Percentiles rank a stretch among this genome's conserved stretches.
These are phyloP conservation scores for Lepidurus arcticus DNA, from an alignment of 1,140 invertebrate species.

Conservation along the genomic window DNA sequence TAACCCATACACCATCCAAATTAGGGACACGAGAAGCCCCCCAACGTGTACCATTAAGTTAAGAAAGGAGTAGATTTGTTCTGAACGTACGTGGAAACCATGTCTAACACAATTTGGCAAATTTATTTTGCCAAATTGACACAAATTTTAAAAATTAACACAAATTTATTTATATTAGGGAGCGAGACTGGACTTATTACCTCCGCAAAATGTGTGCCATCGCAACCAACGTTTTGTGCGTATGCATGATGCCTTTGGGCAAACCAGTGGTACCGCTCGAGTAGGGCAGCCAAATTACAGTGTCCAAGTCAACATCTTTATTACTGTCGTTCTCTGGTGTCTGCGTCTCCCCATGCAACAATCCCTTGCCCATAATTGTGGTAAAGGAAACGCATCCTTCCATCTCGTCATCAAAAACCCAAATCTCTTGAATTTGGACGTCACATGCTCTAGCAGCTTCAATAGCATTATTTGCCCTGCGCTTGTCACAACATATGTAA, in stretches of 20 bases:
- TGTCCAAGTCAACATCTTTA: background rate
- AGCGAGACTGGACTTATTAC: background rate
- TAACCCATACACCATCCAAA: background rate
- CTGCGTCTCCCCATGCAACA: background rate
- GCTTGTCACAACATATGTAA: background rate
- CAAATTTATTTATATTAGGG: background rate
- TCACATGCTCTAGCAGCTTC: background rate
- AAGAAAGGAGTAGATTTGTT: background rate
- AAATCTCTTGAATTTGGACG: background rate
- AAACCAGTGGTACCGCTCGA: slow-evolving; percentile 36
- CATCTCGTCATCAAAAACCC: background rate
- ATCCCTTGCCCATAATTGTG: background rate
- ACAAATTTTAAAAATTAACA: too few species aligned
- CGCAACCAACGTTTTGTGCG: slow-evolving; percentile 19
- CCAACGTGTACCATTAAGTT: slow-evolving; percentile 24
- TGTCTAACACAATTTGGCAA: background rate
- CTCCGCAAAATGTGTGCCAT: slow-evolving; percentile 14
- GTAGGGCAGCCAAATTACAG: slow-evolving; percentile 33
- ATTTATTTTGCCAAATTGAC: too few species aligned
- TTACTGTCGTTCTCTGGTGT: background rate
- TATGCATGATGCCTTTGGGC: slow-evolving; percentile 42
- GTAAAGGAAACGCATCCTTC: background rate
- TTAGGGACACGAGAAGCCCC: background rate
- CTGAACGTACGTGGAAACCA: background rate
- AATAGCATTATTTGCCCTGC: background rate